Conservation (phyloP, 2,797 vertebrate genomes). For the Xenops minutus region DNA sequence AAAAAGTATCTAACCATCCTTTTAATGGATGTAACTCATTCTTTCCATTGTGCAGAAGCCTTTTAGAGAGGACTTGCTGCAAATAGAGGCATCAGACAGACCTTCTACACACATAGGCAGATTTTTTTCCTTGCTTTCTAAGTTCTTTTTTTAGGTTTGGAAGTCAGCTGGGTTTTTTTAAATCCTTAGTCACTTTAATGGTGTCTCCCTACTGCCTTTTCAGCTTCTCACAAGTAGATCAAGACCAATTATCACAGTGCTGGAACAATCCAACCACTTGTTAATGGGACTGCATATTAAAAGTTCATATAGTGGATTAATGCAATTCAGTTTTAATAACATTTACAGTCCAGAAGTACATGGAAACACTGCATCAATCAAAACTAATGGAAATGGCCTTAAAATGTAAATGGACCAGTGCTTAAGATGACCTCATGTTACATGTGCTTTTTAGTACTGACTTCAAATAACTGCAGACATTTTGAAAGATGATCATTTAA, state of each 20-base stretch:
- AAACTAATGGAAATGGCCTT: not conserved
- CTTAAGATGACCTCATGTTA: not conserved
- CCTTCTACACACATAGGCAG: rapidly evolving
- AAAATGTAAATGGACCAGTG: not conserved
- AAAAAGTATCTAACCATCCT: not conserved
- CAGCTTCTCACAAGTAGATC: not conserved
- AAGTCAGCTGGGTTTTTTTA: not conserved
- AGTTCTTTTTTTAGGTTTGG: not conserved
- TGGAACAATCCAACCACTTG: not conserved
- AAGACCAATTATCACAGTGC: not conserved
- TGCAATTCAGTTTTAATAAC: not conserved
- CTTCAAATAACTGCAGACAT: not conserved
- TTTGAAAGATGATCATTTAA: not conserved
- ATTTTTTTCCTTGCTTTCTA: not conserved
- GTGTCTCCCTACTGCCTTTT: not conserved
- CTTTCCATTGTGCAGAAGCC: not conserved
- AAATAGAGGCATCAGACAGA: not conserved
- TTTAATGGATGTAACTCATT: not conserved
- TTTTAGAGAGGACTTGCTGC: not conserved
- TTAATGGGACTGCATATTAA: not conserved
- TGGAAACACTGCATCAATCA: slow-evolving; percentile 6
- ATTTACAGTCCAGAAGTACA: not conserved
- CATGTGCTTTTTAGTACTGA: not conserved
- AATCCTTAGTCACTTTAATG: not conserved
- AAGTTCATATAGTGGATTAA: not conserved